These are phyloP conservation scores for Aphodius sticticus DNA, from an alignment of 2,888 invertebrate genomes.

Conservation along the genomic window DNA sequence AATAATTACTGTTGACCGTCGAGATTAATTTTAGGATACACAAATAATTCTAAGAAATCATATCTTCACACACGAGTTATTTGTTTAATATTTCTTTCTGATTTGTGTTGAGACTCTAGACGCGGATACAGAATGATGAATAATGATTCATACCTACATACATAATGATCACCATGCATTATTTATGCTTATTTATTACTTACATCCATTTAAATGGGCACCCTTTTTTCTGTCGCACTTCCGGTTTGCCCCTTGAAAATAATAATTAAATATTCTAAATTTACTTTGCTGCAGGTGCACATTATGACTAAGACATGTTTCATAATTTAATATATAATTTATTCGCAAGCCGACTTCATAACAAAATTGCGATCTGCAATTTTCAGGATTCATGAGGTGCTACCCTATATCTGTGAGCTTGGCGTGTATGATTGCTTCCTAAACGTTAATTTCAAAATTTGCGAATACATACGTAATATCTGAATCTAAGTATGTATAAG, in stretches of 20 bases:
- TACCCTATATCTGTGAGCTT: too few species aligned
- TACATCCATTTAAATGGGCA: not conserved
- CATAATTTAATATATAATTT: too few species aligned
- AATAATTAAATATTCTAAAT: not conserved
- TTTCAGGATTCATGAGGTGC: too few species aligned
- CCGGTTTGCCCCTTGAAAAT: not conserved
- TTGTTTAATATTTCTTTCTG: not conserved
- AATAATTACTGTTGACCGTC: not conserved
- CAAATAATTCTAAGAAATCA: not conserved
- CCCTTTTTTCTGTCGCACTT: not conserved
- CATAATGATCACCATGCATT: not conserved
- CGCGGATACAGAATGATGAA: not conserved
- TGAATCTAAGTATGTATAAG: too few species aligned
- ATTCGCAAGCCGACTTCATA: too few species aligned
- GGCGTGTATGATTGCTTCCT: too few species aligned
- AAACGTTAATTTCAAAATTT: too few species aligned
- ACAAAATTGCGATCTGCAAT: too few species aligned
- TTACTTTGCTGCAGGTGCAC: not conserved
- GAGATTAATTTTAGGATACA: not conserved
- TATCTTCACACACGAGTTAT: not conserved
- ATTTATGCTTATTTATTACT: not conserved
- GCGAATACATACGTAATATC: too few species aligned
- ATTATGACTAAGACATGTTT: too few species aligned
- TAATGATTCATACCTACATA: not conserved
- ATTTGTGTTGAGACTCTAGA: not conserved